Evolutionary conservation across 2,797 vertebrate species (phyloP).

Genomic region (Sebastes paucispinis): DNA sequence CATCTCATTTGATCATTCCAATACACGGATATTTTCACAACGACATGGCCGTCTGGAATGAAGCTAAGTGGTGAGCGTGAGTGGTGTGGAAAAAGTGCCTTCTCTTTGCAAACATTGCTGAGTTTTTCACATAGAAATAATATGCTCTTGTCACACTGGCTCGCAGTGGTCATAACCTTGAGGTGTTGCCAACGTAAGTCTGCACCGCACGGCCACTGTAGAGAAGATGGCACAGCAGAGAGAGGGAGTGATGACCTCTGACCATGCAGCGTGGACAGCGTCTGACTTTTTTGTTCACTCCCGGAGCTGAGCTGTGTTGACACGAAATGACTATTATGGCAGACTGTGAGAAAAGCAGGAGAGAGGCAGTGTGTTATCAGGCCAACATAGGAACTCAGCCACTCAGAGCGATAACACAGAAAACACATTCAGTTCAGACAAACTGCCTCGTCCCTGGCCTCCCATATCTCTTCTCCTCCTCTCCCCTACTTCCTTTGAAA

Average conservation of each 20-base stretch:
- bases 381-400: conserved; percentile 50
- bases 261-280: conserved; percentile 9
- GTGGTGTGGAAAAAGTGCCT: not conserved
- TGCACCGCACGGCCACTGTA: not conserved
- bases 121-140: conserved; percentile 10
- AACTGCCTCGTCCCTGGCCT: conserved; percentile 52
- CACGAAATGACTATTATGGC: conserved; percentile 47
- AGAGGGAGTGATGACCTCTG: conserved; percentile 30
- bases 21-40: too few species aligned
- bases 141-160: not conserved
- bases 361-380: conserved; percentile 56
- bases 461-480: conserved; percentile 51
- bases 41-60: too few species aligned
- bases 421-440: conserved; percentile 71
- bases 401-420: conserved; percentile 62
- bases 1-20: too few species aligned
- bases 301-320: conserved; percentile 36
- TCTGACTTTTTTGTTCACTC: conserved; percentile 33
- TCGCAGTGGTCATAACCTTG: conserved; percentile 27
- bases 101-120: not conserved
- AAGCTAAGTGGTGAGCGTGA: too few species aligned
- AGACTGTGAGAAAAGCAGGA: conserved; percentile 22
- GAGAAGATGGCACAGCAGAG: conserved; percentile 22
- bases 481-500: conserved; percentile 33
- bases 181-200: conserved; percentile 28